phyloP scores from a whole-genome alignment of 2,113 vertebrate species.

The Toxotes jaculatrix region DNA sequence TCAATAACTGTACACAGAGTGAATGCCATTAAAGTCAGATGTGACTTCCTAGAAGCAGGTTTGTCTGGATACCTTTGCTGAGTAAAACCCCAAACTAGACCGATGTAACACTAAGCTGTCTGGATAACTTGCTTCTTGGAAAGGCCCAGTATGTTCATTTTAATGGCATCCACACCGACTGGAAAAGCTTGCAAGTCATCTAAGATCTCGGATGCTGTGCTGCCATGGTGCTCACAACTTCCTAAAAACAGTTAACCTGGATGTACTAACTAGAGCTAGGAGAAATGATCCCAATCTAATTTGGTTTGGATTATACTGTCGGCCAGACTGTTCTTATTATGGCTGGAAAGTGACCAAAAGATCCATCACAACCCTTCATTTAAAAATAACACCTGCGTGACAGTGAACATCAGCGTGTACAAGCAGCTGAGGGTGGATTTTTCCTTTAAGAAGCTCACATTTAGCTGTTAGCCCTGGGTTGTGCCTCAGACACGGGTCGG shows the following conservation, averaged over 20 bases:
- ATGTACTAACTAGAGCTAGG: background rate
- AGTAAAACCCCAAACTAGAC: background rate
- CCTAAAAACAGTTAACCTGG: background rate
- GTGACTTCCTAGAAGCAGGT: background rate
- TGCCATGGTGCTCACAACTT: no score
- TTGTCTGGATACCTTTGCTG: constrained; percentile 4
- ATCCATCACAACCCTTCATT: background rate
- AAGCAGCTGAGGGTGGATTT: constrained; percentile 43
- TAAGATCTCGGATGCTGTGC: background rate
- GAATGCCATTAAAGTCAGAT: background rate
- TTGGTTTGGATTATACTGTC: background rate
- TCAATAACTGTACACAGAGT: background rate
- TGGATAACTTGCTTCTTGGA: background rate
- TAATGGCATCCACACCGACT: background rate
- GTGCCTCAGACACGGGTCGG: constrained; percentile 32
- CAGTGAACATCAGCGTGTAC: background rate
- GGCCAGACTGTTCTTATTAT: background rate
- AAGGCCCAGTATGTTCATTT: background rate
- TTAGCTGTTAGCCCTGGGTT: constrained; percentile 53
- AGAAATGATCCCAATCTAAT: background rate
- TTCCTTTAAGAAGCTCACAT: constrained; percentile 57
- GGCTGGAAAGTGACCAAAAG: background rate
- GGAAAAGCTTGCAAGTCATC: background rate
- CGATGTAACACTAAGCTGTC: background rate
- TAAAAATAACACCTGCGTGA: background rate